Base-by-base conservation (phyloP, 2,888 invertebrate genomes). In the Dynastes tityus region DNA sequence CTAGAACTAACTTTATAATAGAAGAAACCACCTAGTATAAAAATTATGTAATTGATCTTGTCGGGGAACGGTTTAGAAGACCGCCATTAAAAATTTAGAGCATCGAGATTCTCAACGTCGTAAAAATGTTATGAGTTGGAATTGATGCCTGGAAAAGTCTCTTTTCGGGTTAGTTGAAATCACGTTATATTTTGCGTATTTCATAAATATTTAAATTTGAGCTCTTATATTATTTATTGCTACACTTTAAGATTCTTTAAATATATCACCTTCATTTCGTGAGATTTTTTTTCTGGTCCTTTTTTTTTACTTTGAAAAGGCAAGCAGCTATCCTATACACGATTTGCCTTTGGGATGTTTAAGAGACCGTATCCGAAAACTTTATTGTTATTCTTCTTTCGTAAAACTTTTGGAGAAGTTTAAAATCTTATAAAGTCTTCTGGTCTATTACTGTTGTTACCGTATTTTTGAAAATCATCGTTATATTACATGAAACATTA, bases 151-250 rank as follows among this genome's bases (percentile, higher is more conserved):
- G 3, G 29, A 29, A 29, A 51, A 51, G 51, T 68, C 49, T n/a
- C 4, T 29, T 51, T 51, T 27, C 27, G 11, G 11, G 27, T 51
- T 11, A 22, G 32, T 22, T 1, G 49, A 29, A 67, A 32, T 67
- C 9, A 49, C 67, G 45, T 67, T 67, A 16, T 49, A 67, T 16
- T 67, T 32, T 68, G 51, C 29, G 68, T 68, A 29, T 51, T 68
- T 68, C 51, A 27, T 68, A 51, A 68, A 68, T 68, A 68, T 51
- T 51, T 68, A 68, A 51, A 51, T 68, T 51, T 27, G 1, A 27
- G 22, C 27, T 51, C 51, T 68, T 51, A 51, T 13, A 68, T 51
- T 49, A 51, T 51, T 68, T 68, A 51, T 51, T 22, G 22, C 2
- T 22, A 49, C 9, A 67, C 29, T 68, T 27, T 51, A 11, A 51